These are phyloP conservation scores for Eidolon helvum DNA, from an alignment of 2,113 vertebrate species.

Conservation along the genomic window DNA sequence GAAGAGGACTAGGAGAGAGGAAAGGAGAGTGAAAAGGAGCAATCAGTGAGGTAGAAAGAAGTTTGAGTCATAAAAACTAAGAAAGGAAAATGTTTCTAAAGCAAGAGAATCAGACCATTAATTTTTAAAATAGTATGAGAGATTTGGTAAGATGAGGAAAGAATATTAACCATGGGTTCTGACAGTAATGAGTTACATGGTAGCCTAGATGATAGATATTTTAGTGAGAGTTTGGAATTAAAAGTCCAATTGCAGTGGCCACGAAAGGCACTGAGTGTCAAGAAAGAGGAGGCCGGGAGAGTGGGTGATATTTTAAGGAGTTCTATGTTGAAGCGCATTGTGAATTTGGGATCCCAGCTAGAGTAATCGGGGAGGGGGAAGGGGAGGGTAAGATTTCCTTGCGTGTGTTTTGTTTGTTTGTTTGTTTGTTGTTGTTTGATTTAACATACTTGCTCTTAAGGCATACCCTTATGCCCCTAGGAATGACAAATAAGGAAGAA, in stretches of 20 bases:
- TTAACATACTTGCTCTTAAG: not conserved
- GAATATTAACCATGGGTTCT: not conserved
- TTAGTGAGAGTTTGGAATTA: not conserved
- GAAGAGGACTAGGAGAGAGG: not conserved
- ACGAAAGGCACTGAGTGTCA: not conserved
- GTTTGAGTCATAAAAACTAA: not conserved
- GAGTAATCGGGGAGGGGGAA: not conserved
- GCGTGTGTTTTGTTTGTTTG: not conserved
- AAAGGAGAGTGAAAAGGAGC: not conserved
- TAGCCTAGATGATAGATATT: not conserved
- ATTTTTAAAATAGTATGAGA: not conserved
- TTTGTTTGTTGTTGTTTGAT: not conserved
- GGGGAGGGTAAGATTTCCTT: not conserved
- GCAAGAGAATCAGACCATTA: not conserved
- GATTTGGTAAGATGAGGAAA: not conserved
- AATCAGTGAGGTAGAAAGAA: not conserved
- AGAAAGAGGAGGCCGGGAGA: not conserved
- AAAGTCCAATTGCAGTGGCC: not conserved
- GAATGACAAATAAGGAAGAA: not conserved
- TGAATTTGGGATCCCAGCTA: not conserved
- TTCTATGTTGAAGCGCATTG: not conserved
- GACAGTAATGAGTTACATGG: not conserved
- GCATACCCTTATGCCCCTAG: not conserved
- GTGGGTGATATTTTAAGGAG: not conserved
- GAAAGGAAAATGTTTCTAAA: not conserved